Percentiles rank a stretch among this genome's conserved stretches.
Evolutionary conservation across 2,113 vertebrate species (phyloP).

Genomic region (Otocyon megalotis): DNA sequence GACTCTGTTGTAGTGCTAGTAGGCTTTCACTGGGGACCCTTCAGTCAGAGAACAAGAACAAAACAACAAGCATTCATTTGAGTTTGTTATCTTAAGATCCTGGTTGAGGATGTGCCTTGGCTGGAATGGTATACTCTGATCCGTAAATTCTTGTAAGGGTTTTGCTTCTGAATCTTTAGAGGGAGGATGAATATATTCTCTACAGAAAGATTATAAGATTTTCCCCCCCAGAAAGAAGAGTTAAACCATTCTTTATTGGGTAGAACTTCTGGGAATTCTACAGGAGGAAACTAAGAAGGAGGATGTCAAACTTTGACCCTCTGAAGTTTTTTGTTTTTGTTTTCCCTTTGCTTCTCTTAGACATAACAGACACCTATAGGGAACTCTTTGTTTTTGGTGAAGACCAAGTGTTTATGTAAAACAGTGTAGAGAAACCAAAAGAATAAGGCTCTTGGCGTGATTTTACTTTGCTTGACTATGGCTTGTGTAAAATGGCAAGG

Average conservation of each 20-base stretch:
- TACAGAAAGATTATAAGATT: slow-evolving; percentile 69
- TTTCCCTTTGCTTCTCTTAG: background rate
- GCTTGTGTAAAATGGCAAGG: background rate
- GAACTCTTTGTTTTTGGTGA: slow-evolving; percentile 31
- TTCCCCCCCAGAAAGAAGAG: background rate
- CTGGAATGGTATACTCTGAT: background rate
- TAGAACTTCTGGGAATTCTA: slow-evolving; percentile 40
- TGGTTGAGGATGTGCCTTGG: background rate
- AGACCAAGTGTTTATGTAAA: background rate
- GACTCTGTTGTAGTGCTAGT: background rate
- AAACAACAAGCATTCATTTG: background rate
- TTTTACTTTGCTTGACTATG: background rate
- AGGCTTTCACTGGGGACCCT: background rate
- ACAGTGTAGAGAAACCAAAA: background rate
- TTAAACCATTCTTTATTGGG: slow-evolving; percentile 38
- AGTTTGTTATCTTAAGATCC: background rate
- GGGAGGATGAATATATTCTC: slow-evolving; percentile 59
- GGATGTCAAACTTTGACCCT: background rate
- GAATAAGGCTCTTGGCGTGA: background rate
- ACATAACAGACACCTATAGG: background rate
- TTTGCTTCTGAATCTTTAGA: slow-evolving; percentile 55
- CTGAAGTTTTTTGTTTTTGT: background rate
- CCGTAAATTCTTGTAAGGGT: slow-evolving; percentile 6
- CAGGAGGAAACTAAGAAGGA: slow-evolving; percentile 45
- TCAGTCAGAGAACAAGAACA: background rate